These are phyloP conservation scores for Pseudomyrmex sp. DNA, from an alignment of 1,140 invertebrate genomes.

Conservation along the genomic window DNA sequence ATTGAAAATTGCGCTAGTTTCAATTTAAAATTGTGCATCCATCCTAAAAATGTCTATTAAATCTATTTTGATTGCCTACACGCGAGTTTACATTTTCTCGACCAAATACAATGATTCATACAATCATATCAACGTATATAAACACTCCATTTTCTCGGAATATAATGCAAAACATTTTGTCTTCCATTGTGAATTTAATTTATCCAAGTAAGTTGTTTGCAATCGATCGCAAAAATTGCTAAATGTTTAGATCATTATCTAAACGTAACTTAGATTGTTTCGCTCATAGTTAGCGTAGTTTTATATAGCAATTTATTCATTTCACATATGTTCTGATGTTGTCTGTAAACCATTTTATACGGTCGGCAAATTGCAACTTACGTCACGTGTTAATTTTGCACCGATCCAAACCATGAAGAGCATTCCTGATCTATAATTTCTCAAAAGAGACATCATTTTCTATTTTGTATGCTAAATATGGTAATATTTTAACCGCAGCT, in stretches of 20 bases:
- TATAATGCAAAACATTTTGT: background rate
- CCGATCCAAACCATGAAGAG: slow-evolving; percentile 41
- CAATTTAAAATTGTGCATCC: slow-evolving; percentile 34
- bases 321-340: slow-evolving; percentile 4
- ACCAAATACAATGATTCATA: slow-evolving; percentile 34
- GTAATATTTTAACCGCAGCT: slow-evolving; percentile 48
- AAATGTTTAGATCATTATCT: background rate
- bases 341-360: slow-evolving; percentile 42
- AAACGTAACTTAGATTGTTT: slow-evolving; percentile 10
- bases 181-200: background rate
- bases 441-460: slow-evolving; percentile 32
- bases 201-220: too few relatives aligned
- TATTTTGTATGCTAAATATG: slow-evolving; percentile 29
- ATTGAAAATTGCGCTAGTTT: slow-evolving; percentile 22
- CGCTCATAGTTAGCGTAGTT: slow-evolving; percentile 1
- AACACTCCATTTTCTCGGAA: background rate
- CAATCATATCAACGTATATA: background rate
- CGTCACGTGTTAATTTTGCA: slow-evolving; percentile 10
- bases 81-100: slow-evolving; percentile 61
- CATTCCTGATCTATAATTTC: slow-evolving; percentile 52
- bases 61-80: slow-evolving; percentile 69
- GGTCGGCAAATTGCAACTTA: slow-evolving; percentile 43
- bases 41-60: slow-evolving; percentile 57
- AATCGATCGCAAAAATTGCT: background rate
- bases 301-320: slow-evolving; percentile 6